Conservation (phyloP, 2,113 vertebrate genomes). For the Hassar affinis region DNA sequence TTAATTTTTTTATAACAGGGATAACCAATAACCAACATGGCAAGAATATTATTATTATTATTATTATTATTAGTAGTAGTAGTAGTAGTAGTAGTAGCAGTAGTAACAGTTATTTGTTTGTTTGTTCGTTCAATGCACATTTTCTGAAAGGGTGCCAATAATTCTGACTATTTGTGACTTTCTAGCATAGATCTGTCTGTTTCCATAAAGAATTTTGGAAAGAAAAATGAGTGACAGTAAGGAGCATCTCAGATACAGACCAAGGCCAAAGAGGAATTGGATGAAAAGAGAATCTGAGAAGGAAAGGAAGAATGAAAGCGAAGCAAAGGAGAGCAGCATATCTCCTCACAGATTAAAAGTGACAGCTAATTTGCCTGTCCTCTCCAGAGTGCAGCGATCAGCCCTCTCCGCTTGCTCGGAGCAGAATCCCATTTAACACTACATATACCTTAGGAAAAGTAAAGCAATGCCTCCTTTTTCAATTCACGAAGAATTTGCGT, state of each 20-base stretch:
- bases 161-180: neutral
- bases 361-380: conserved; percentile 54
- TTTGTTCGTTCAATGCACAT: neutral
- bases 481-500: neutral
- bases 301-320: neutral
- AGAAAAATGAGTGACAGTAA: neutral
- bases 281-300: conserved; percentile 2
- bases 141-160: neutral
- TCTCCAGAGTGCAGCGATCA: conserved; percentile 25
- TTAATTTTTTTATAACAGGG: too few relatives aligned
- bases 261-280: conserved; percentile 12
- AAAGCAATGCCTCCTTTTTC: conserved; percentile 11
- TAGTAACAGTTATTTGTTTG: too few relatives aligned
- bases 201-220: neutral
- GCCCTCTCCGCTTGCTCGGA: neutral
- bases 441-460: conserved; percentile 31
- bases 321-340: conserved; percentile 42
- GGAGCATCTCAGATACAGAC: neutral
- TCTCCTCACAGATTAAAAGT: conserved; percentile 50
- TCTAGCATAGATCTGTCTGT: conserved; percentile 10
- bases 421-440: conserved; percentile 15
- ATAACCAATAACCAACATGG: too few relatives aligned
- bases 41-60: too few relatives aligned
- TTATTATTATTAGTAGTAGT: too few relatives aligned
- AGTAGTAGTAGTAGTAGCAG: too few relatives aligned